These are phyloP conservation scores for Trichechus manatus DNA, from an alignment of 2,113 vertebrate genomes.

Conservation along the genomic window DNA sequence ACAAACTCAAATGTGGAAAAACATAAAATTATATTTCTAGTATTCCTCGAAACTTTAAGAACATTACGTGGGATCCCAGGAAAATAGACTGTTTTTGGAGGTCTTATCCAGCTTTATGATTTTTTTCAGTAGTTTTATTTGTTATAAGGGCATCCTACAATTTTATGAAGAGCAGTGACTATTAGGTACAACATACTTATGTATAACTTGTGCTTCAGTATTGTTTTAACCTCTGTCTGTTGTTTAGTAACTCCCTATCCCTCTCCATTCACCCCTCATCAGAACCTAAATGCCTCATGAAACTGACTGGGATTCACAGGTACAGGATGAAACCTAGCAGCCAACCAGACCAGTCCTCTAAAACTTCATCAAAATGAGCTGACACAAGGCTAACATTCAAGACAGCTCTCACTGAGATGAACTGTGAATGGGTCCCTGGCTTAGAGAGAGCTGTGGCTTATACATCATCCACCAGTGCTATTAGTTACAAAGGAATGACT, in stretches of 20 bases:
- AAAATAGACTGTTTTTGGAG: not conserved
- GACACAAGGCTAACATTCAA: not conserved
- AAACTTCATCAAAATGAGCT: not conserved
- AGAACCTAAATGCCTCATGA: not conserved
- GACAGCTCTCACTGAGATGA: not conserved
- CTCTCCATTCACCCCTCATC: not conserved
- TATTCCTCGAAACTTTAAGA: constrained; percentile 35
- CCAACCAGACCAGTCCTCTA: not conserved
- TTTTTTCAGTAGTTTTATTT: constrained; percentile 32
- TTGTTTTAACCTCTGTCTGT: not conserved
- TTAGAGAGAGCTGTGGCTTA: not conserved
- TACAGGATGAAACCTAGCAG: not conserved
- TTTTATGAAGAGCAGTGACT: not conserved
- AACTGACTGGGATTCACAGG: not conserved
- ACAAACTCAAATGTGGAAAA: not conserved
- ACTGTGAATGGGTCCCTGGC: constrained; percentile 53
- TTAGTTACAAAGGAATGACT: not conserved
- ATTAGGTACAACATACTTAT: not conserved
- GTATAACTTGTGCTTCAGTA: not conserved
- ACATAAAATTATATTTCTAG: not conserved
- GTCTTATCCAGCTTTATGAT: not conserved
- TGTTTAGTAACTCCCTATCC: not conserved
- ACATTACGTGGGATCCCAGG: not conserved
- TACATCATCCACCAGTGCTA: not conserved
- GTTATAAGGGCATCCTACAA: not conserved